Base-by-base conservation (phyloP, 2,113 vertebrate genomes). In the Elanoides forficatus region DNA sequence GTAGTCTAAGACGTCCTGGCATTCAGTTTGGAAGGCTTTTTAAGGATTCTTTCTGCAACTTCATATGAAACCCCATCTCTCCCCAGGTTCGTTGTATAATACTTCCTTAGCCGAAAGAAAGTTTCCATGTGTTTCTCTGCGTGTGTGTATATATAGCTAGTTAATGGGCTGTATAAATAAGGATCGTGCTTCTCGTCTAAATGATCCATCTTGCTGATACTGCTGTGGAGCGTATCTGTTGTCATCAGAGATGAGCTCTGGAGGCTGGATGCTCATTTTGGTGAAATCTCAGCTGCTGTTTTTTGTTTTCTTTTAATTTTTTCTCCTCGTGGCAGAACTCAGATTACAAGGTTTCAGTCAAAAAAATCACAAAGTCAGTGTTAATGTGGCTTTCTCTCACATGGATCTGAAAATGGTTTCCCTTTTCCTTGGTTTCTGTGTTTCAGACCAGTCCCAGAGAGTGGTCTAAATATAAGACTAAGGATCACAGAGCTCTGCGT, bases 101-200 rank as follows among this genome's bases (percentile, higher is more conserved):
- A 26, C 66, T 67, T 75, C 71, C 62, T 48, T 81, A 62, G 62
- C 71, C 7, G 13, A 53, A 53, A 43, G 34, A 58, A 84, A 26
- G 25, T 38, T 66, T 67, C 36, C 11, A 1, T 89, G 67, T 83
- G 66, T 86, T 79, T 83, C 66, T 88, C 13, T 78, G 9, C 19
- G 2, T 74, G 26, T 62, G 45, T 89, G 2, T 93, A 1, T 93
- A 22, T 82, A 16, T 89, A 87, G 59, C 32, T 67, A 72, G 63
- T 86, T 95, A 94, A 91, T 95, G 89, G 81, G 27, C 68, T 91
- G 65, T 78, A 71, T 82, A 92, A 88, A 83, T 92, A 81, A 91
- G 56, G 55, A 78, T 73, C 83, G 25, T 78, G 25, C 47, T 95
- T 81, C 55, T 47, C 88, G 52, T 63, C 62, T 90, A 56, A 95